Conservation (phyloP, 2,797 vertebrate species). For the Acipenser transmontanus region DNA sequence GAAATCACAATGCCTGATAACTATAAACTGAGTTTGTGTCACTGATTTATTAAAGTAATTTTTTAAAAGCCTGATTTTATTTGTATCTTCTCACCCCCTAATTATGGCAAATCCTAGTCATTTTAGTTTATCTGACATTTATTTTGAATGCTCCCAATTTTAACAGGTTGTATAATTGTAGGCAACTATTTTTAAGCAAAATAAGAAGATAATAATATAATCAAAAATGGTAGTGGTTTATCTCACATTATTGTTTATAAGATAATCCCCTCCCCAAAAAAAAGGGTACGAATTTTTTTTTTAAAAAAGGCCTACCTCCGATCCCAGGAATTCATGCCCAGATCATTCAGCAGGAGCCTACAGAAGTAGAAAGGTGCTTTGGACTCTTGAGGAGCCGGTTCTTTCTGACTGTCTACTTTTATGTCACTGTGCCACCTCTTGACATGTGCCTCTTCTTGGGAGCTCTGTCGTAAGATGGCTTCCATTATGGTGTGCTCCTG, state of each 20-base stretch:
- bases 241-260: not conserved
- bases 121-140: too few relatives aligned
- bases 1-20: too few relatives aligned
- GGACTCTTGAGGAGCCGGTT: slow-evolving; percentile 69
- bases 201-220: too few relatives aligned
- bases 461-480: slow-evolving; percentile 70
- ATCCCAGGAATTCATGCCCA: slow-evolving; percentile 98
- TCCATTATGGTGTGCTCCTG: slow-evolving; percentile 76
- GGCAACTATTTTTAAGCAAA: too few relatives aligned
- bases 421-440: slow-evolving; percentile 52
- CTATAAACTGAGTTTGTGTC: too few relatives aligned
- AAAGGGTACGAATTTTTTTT: not conserved
- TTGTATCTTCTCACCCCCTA: too few relatives aligned
- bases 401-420: slow-evolving; percentile 59
- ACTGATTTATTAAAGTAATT: too few relatives aligned
- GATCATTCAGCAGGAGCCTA: slow-evolving; percentile 81
- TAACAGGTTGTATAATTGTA: too few relatives aligned
- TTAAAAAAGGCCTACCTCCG: slow-evolving; percentile 71
- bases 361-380: slow-evolving; percentile 92
- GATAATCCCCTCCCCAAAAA: not conserved
- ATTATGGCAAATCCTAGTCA: too few relatives aligned
- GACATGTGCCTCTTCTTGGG: slow-evolving; percentile 71
- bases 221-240: too few relatives aligned
- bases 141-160: too few relatives aligned
- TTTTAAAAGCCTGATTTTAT: too few relatives aligned